Base-by-base conservation (phyloP, 2,797 vertebrate species). In the Cynopterus sphinx region DNA sequence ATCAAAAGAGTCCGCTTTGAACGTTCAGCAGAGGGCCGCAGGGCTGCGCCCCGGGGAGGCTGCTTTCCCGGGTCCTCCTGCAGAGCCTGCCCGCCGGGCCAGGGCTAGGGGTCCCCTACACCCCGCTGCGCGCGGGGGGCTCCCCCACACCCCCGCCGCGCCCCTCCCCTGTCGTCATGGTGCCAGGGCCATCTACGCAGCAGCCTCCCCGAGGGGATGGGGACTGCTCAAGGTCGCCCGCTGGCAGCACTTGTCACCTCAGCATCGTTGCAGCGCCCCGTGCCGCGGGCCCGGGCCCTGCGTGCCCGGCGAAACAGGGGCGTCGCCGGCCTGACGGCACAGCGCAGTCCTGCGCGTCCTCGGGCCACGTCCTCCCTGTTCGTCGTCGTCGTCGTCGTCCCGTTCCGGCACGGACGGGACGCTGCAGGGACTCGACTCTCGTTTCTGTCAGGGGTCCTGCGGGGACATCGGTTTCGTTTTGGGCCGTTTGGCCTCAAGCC, bases 361-460 rank as follows among this genome's bases (percentile, higher is more conserved):
- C 19, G 1, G 0, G 0, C 15, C 2, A 6, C 3, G n/a, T 26
- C n/a, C 49, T 9, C 36, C n/a, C n/a, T n/a, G n/a, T n/a, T n/a
- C n/a, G n/a, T 33, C 2, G 4, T 17, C 33, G 33, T 4, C 3
- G 3, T 55, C n/a, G 0, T 19, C 2, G 0, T 26, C 9, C 19
- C 17, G 9, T 8, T 10, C 16, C 4, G 1, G 26, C 4, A 9
- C 1, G 19, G 77, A 39, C 1, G 36, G 26, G 51, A 24, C 0
- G 51, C 22, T 1, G 1, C 4, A 16, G 26, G 36, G 2, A 12
- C 36, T 0, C 17, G 11, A 11, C 53, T 11, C 43, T 49, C 2
- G 55, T 31, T 31, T n/a, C 5, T 16, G 19, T 13, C 31, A 5
- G 6, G 41, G 1, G 31, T 16, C 71, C 43, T n/a, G 28, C 3